Base-by-base conservation (phyloP, 2,113 vertebrate genomes). In the Erythrocercus mccallii region DNA sequence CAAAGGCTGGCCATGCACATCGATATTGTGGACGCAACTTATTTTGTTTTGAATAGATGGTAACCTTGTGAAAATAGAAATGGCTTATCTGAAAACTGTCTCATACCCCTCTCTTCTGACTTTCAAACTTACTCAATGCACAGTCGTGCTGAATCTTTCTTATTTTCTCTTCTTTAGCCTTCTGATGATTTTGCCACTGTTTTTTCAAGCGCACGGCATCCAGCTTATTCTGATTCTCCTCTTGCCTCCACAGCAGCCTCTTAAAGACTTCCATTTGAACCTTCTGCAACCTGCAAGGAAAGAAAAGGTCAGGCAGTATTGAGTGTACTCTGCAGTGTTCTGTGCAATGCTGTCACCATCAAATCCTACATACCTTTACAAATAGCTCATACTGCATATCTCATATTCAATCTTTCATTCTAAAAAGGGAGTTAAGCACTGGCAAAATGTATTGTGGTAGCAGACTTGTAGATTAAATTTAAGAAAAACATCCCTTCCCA, bases 231-330 rank as follows among this genome's bases (percentile, higher is more conserved):
- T 97, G 98, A 62, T 97, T 97, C 73, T 98, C 82, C 12, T 98
- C 97, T 69, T 96, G 98, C 78, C 96, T 97, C 88, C 2, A 91
- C 94, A 99, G 89, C 56, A 99, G 93, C 51, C 97, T 95, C 90
- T 92, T 98, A 56, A 99, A 97, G 85, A 99, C 94, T 82, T 97
- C 96, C 44, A 99, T 95, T 18, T 97, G 98, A 48, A 96, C 77
- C 40, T 98, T 98, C 96, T 99, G 99, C 86, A 99, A 88, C 93
- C 99, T 99, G 94, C 69, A 94, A 91, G 38, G n/a, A 56, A 92
- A 94, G 24, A 33, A 92, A 58, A 96, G 23, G 45, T 42, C 76
- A 91, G 61, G 50, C 74, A 72, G 61, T 58, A 90, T 23, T 38
- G 77, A 44, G 27, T 70, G 28, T 56, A 47, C 30, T 70, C 62